These are phyloP conservation scores for Sebastes hopkinsi DNA, from an alignment of 2,797 vertebrate genomes.

Conservation along the genomic window DNA sequence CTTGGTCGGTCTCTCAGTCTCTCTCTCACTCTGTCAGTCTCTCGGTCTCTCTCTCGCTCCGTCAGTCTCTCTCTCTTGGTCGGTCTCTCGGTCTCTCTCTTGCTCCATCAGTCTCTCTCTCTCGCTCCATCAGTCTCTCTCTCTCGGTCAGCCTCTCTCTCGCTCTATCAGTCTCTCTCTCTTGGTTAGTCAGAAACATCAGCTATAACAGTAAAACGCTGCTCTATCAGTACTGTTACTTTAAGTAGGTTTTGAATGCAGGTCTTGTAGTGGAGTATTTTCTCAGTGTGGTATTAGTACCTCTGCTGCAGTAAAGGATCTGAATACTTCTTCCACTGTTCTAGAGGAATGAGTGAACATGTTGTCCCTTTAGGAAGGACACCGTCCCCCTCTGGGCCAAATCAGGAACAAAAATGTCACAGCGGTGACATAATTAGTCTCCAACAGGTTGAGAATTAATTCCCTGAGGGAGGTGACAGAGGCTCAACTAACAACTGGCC, in stretches of 20 bases:
- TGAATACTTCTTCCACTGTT: background rate
- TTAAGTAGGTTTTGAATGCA: background rate
- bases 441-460: background rate
- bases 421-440: background rate
- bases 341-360: too few species aligned
- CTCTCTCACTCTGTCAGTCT: too few species aligned
- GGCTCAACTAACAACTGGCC: too few species aligned
- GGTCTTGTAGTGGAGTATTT: rapidly evolving
- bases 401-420: background rate
- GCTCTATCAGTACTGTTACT: background rate
- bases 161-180: too few species aligned
- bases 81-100: too few species aligned
- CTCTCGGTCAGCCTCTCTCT: too few species aligned
- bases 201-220: background rate
- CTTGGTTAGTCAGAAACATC: background rate
- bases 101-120: too few species aligned
- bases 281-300: background rate
- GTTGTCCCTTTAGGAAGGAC: background rate
- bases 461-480: background rate
- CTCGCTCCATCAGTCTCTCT: too few species aligned
- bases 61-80: too few species aligned
- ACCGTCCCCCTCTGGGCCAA: background rate
- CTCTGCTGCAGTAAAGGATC: background rate
- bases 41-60: too few species aligned
- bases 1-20: too few species aligned